Percentiles rank a stretch among this genome's conserved stretches.
These are phyloP conservation scores for Sebastes fasciatus DNA, from an alignment of 2,113 vertebrate species.

Conservation along the genomic window DNA sequence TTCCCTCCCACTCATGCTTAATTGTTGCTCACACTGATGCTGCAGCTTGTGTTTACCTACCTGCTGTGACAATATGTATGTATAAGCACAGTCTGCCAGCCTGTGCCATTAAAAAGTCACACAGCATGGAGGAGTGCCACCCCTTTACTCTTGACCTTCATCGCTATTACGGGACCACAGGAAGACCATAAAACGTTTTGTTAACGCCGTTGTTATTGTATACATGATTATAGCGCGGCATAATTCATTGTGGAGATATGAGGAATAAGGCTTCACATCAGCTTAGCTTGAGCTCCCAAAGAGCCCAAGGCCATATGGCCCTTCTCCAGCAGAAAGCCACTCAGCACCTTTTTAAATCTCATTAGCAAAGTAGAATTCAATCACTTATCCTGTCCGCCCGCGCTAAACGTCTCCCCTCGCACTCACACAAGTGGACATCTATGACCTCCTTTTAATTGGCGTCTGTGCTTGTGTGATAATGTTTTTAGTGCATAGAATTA, in stretches of 20 bases:
- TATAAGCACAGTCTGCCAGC: constrained; percentile 19
- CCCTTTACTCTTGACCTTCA: constrained; percentile 40
- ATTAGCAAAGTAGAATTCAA: constrained; percentile 82
- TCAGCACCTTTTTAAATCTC: constrained; percentile 82
- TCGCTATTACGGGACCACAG: constrained; percentile 26
- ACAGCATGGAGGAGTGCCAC: constrained; percentile 36
- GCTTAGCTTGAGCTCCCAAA: constrained; percentile 72
- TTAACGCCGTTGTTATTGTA: constrained; percentile 65
- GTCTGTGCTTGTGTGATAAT: constrained; percentile 75
- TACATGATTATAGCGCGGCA: constrained; percentile 54
- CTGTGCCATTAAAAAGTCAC: constrained; percentile 17
- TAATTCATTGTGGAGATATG: constrained; percentile 71
- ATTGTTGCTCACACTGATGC: constrained; percentile 30
- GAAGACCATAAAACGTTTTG: constrained; percentile 49
- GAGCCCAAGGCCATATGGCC: constrained; percentile 75
- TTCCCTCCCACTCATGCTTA: constrained; percentile 21
- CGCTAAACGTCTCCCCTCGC: constrained; percentile 71
- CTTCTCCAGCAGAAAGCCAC: constrained; percentile 75
- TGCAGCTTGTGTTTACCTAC: constrained; percentile 46
- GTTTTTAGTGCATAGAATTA: constrained; percentile 62
- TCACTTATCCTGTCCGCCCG: constrained; percentile 70
- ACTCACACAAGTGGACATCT: constrained; percentile 75
- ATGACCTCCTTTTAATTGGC: constrained; percentile 78
- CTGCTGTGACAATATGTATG: constrained; percentile 19
- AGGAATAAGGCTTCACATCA: constrained; percentile 70